Base-by-base conservation (phyloP, 2,113 vertebrate species). In the Gorsachius goisagi region DNA sequence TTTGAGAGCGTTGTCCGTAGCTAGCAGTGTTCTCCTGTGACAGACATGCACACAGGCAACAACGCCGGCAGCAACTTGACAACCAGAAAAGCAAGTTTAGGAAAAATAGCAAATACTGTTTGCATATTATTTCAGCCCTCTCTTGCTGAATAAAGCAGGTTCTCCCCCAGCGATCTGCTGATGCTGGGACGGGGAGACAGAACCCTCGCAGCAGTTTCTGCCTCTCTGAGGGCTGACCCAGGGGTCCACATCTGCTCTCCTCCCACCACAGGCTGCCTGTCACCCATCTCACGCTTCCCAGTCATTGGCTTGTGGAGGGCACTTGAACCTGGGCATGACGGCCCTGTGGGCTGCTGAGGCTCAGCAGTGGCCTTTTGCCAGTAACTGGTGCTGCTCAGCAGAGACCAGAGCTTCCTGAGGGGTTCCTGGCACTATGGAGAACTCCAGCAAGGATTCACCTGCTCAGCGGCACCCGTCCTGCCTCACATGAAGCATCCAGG, bases 101-200 rank as follows among this genome's bases (percentile, higher is more conserved):
- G 24, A 56, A 85, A 81, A 91, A 33, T 1, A 49, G 22, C 2
- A 1, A 56, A 9, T 27, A 37, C 6, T 37, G 5, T 55, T 55
- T 74, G 67, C 8, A 9, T 23, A 21, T 37, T 67, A 41, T 67
- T 93, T 75, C 47, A 79, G 21, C 35, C 16, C 82, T 53, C 45
- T 64, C 62, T 47, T 78, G 23, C 18, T 3, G 17, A 85, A 30
- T 22, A 63, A 67, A 78, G 23, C 17, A 41, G 19, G 17, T 16
- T 63, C 24, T 69, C 15, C 35, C 19, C 0, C 23, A n/a, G 45
- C 0, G 1, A 63, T 44, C 52, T 68, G 74, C 11, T 0, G 0
- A n/a, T 28, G 5, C 30, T 0, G 1, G 18, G 52, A 68, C 4
- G 11, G 4, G 26, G 55, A 81, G 13, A 50, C 0, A 3, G 26